A percentile compares a stretch with the other conserved stretches of the same genome.
Conservation (phyloP, 1,140 invertebrate genomes). For the Glossosoma conforme region DNA sequence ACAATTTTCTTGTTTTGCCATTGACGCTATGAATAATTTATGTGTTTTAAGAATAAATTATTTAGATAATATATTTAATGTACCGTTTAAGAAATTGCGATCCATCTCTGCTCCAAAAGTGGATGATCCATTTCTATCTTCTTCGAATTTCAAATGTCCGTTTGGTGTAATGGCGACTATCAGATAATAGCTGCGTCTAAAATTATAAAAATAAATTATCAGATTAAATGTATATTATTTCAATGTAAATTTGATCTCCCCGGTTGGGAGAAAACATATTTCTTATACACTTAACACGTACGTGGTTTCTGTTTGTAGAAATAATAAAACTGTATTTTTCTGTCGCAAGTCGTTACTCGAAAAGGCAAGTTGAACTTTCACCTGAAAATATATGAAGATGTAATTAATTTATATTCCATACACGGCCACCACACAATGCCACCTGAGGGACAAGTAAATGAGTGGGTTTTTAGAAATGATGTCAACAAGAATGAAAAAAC, state of each 20-base stretch:
- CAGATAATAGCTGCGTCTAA: slow-evolving; percentile 75
- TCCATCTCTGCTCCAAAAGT: slow-evolving; percentile 67
- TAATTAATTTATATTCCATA: neutral
- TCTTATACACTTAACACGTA: slow-evolving; percentile 39
- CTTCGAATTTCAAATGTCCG: slow-evolving; percentile 77
- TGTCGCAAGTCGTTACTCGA: slow-evolving; percentile 72
- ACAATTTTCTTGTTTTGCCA: no score
- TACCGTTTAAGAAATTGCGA: slow-evolving; percentile 72
- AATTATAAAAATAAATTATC: slow-evolving; percentile 37
- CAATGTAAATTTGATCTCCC: neutral
- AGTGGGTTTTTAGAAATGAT: neutral
- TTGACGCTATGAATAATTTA: no score
- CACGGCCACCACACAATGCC: no score
- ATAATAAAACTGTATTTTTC: slow-evolving; percentile 67
- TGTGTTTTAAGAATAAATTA: neutral
- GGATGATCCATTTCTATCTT: slow-evolving; percentile 69
- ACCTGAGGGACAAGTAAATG: neutral
- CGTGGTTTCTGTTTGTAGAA: slow-evolving; percentile 79
- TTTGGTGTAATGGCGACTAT: slow-evolving; percentile 74
- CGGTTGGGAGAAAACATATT: neutral
- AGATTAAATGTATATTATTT: slow-evolving; percentile 10
- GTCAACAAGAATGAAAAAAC: neutral
- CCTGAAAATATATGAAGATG: slow-evolving; percentile 41
- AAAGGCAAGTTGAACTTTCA: slow-evolving; percentile 77
- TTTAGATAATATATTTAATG: no score